Conservation (phyloP, 2,797 vertebrate genomes). For the Paguma larvata region DNA sequence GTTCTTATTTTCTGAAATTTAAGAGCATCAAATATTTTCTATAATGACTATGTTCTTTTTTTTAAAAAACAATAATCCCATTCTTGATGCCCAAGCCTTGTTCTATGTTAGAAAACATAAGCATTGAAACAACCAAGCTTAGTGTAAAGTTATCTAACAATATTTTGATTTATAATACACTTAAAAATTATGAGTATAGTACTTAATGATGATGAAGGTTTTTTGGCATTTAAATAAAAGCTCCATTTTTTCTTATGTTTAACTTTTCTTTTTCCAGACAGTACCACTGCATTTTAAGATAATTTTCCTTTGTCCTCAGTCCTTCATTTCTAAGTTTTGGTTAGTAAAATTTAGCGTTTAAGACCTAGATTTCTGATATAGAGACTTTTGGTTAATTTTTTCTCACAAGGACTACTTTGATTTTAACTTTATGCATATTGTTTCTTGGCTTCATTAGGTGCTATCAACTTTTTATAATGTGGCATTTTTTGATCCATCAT, state of each 20-base stretch:
- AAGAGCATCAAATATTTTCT: background rate
- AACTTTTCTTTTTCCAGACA: background rate
- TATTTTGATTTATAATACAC: background rate
- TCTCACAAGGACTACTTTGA: background rate
- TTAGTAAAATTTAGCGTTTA: background rate
- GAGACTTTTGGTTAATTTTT: background rate
- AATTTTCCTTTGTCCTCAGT: background rate
- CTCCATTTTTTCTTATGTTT: background rate
- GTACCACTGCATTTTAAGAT: background rate
- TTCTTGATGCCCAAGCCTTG: background rate
- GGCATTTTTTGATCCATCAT: background rate
- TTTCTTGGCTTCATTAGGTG: background rate
- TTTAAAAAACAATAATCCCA: background rate
- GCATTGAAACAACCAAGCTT: background rate
- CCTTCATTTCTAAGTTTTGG: background rate
- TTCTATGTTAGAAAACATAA: background rate
- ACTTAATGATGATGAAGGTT: background rate
- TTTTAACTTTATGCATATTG: background rate
- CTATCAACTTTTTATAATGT: background rate
- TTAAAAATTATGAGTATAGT: background rate
- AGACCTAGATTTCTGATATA: background rate
- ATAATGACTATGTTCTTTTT: background rate
- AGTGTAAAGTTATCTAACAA: background rate
- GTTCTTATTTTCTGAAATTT: slow-evolving; percentile 1
- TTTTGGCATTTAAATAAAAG: background rate